Evolutionary conservation across 2,797 vertebrate genomes (phyloP).

Genomic region (Phoxinus dragarum): DNA sequence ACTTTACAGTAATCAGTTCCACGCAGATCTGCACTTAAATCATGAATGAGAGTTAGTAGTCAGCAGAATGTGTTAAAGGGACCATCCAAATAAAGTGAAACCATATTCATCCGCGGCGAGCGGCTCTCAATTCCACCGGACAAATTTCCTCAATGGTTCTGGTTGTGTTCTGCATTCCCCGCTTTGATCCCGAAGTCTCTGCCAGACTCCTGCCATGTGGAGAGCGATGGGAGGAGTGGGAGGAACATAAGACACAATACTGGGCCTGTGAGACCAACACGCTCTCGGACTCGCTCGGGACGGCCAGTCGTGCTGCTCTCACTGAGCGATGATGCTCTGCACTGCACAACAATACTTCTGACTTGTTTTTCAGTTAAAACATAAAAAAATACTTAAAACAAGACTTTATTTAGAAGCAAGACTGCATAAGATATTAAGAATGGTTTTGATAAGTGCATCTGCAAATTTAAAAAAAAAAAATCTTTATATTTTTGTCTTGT

Average conservation of each 20-base stretch:
- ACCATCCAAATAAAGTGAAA: no score
- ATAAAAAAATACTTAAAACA: not conserved
- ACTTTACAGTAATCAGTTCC: no score
- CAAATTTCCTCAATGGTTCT: not conserved
- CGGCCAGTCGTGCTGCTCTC: not conserved
- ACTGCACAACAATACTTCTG: not conserved
- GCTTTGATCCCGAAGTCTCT: slow-evolving; percentile 24
- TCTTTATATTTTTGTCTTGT: no score
- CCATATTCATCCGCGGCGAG: not conserved
- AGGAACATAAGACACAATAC: not conserved
- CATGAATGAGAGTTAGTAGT: no score
- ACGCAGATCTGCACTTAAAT: no score
- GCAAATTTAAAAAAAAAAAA: no score
- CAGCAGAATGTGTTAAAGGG: no score
- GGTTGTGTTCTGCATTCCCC: slow-evolving; percentile 8
- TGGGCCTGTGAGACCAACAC: not conserved
- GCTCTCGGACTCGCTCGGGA: not conserved
- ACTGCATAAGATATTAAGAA: not conserved
- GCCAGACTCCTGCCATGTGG: not conserved
- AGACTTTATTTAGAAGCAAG: not conserved
- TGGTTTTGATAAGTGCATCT: no score
- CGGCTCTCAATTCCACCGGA: not conserved
- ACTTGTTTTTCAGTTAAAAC: not conserved
- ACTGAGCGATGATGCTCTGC: not conserved
- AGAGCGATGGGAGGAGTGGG: not conserved